Evolutionary conservation across 2,888 invertebrate genomes (phyloP).

Genomic region (Aphidoletes aphidimyza): DNA sequence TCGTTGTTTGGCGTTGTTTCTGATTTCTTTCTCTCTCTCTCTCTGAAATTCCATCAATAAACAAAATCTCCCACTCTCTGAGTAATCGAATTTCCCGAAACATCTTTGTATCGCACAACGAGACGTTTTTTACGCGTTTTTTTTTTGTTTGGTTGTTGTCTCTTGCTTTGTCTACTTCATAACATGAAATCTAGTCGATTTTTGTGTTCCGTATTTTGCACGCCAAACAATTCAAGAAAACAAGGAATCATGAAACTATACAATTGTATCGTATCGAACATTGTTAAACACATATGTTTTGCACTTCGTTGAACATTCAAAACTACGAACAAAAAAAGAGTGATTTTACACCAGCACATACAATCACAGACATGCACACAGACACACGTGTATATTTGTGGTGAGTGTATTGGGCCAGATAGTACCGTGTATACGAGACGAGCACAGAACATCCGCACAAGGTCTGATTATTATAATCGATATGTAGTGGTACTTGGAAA

Average conservation of each 20-base stretch:
- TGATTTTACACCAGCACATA: neutral
- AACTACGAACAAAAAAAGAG: neutral
- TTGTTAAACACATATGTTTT: neutral
- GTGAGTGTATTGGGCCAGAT: neutral
- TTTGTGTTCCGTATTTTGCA: neutral
- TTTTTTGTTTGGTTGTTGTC: neutral
- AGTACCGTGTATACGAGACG: neutral
- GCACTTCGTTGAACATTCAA: neutral
- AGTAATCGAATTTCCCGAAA: constrained; percentile 26
- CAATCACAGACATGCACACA: neutral
- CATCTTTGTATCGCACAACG: too few species aligned
- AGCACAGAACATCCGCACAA: constrained; percentile 42
- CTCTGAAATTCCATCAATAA: neutral
- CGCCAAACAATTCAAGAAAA: neutral
- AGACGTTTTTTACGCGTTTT: neutral
- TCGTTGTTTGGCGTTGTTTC: constrained; percentile 2
- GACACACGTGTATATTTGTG: too few species aligned
- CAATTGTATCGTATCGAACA: neutral
- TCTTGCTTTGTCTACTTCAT: neutral
- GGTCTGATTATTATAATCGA: constrained; percentile 35
- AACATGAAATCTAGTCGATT: neutral
- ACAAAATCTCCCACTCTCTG: constrained; percentile 25
- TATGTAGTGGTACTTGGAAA: constrained; percentile 23
- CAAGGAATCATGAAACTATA: constrained; percentile 1
- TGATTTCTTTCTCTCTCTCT: neutral